Evolutionary conservation across 1,140 invertebrate genomes (phyloP).

Genomic region (Drosophila willistoni): DNA sequence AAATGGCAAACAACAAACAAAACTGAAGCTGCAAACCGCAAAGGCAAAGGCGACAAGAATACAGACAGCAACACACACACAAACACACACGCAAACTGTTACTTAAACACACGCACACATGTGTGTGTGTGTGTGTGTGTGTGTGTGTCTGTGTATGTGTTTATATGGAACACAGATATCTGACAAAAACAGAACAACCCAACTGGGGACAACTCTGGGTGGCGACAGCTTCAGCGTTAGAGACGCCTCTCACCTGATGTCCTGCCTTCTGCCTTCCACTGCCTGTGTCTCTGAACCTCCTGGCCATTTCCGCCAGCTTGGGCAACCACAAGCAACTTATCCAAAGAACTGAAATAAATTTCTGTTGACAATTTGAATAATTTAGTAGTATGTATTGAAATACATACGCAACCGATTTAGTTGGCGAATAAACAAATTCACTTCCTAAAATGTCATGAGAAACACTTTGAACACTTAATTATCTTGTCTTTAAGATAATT

Average conservation of each 20-base stretch:
- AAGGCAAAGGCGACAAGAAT: conserved; percentile 39
- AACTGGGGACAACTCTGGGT: conserved; percentile 34
- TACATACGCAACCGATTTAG: conserved; percentile 62
- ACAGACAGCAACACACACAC: conserved; percentile 17
- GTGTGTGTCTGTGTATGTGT: background rate
- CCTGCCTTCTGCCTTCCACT: background rate
- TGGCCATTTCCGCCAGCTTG: conserved; percentile 62
- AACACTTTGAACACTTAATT: background rate
- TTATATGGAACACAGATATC: conserved; percentile 31
- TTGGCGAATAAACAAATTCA: background rate
- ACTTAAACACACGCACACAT: conserved; percentile 29
- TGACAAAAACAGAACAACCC: conserved; percentile 51
- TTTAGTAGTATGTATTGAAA: conserved; percentile 64
- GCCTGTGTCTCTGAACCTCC: conserved; percentile 5
- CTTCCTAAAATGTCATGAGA: background rate
- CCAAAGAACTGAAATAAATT: conserved; percentile 59
- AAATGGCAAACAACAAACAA: conserved; percentile 56
- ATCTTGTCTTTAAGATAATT: background rate
- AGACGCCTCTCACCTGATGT: conserved; percentile 13
- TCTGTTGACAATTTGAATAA: conserved; percentile 75
- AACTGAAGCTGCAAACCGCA: conserved; percentile 43
- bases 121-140: background rate
- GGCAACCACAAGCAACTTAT: conserved; percentile 50
- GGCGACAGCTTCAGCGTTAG: conserved; percentile 4
- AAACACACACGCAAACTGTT: conserved; percentile 43